Evolutionary conservation across 2,113 vertebrate species (phyloP), one percentile per base, ranked within the genome.

Genomic region (Oxyura jamaicensis): DNA sequence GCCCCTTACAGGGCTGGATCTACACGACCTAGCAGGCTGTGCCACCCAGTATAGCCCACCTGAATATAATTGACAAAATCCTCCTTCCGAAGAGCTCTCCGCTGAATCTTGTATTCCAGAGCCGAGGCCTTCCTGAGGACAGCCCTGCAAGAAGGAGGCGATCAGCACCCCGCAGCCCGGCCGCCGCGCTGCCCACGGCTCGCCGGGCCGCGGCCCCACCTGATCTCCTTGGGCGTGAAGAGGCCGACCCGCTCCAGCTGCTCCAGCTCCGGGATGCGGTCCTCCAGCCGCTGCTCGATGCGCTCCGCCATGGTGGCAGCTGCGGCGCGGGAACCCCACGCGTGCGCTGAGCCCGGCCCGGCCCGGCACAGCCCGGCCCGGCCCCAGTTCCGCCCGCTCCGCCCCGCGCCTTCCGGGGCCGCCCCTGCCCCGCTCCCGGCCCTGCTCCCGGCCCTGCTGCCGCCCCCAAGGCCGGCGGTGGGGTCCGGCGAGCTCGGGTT

Each of bases 71-170:
- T 98, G 44, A 99, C 98, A 76, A 99, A 99, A 81, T 99, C 99
- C 53, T 99, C 98, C 97, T 99, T 99, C 29, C 97, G 98, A 46
- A 99, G 97, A 0, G 98, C 96, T 95, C 98, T 91, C 94, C 99
- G 97, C 90, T 99, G 98, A 39, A 99, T 98, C 72, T 98, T 99
- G 96, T 99, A 99, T 86, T 99, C 99, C 93, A 99, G 96, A n/a
- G 99, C 98, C 8, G 99, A 99, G 6, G 96, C 98, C 90, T 98
- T 99, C 96, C 98, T 99, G 92, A 99, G 97, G 84, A 99, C 98
- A 31, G 98, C 98, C 97, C 99, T 99, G 93, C 28, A 87, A 74
- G 91, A 42, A 44, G 1, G 20, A 14, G 33, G 11, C 41, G 16
- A 41, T 65, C 10, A 25, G 50, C 41, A 21, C 33, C 23, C 17